Percentiles rank a stretch among this genome's conserved stretches.
phyloP scores from a whole-genome alignment of 2,888 invertebrate species.

The Achlya flavicornis region DNA sequence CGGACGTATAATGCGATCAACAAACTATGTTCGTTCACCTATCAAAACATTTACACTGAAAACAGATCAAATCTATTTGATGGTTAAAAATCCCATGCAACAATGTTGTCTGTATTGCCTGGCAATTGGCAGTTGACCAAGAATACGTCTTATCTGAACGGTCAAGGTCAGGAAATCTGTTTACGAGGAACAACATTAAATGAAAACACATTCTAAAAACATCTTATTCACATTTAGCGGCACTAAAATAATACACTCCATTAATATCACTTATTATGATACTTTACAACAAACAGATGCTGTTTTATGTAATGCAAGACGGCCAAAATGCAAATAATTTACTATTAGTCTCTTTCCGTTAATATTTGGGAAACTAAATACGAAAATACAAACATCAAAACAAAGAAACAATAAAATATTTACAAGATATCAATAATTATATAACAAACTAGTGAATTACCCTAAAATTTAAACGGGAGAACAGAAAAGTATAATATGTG shows the following conservation, averaged over 20 bases:
- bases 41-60: not conserved
- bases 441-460: too few relatives aligned
- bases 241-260: not conserved
- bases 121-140: slow-evolving; percentile 33
- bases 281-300: not conserved
- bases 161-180: slow-evolving; percentile 34
- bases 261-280: not conserved
- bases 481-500: too few relatives aligned
- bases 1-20: not conserved
- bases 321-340: not conserved
- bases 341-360: too few relatives aligned
- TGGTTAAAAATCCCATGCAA: slow-evolving; percentile 19
- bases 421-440: not conserved
- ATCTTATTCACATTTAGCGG: not conserved
- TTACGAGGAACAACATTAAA: slow-evolving; percentile 22
- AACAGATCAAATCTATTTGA: not conserved
- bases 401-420: not conserved
- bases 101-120: slow-evolving; percentile 3
- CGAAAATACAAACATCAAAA: not conserved
- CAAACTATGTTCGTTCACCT: too few relatives aligned
- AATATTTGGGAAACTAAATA: not conserved
- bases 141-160: slow-evolving; percentile 21
- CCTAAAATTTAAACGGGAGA: too few relatives aligned
- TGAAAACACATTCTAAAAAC: slow-evolving; percentile 20
- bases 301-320: not conserved